phyloP scores from a whole-genome alignment of 53 echinoderm and acorn worm genomes.

The Apostichopus leukothele region DNA sequence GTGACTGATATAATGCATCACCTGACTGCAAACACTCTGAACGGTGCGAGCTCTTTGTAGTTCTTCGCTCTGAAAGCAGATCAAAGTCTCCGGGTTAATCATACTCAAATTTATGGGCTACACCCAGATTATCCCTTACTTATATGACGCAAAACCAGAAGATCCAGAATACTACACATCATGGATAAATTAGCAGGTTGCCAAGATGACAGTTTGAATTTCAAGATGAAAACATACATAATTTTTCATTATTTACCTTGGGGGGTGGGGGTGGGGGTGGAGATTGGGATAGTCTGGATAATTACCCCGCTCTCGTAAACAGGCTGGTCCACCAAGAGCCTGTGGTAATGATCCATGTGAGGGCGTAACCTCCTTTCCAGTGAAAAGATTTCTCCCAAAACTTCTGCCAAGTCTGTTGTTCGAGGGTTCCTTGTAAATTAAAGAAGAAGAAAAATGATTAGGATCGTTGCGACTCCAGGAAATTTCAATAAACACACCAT shows the following conservation, averaged over 20 bases:
- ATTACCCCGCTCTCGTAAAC: conserved; percentile 60
- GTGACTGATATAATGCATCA: conserved; percentile 85
- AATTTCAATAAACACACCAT: no score
- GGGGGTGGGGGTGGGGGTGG: no score
- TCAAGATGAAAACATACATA: no score
- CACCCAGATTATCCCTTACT: background rate
- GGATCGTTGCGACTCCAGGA: no score
- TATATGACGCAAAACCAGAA: background rate
- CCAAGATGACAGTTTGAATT: background rate
- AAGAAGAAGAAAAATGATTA: background rate
- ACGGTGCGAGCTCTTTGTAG: conserved; percentile 68
- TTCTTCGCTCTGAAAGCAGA: conserved; percentile 44
- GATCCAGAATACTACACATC: background rate
- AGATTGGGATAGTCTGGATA: background rate
- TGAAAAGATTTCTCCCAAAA: conserved; percentile 66
- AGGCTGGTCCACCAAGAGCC: conserved; percentile 59
- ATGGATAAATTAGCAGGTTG: background rate
- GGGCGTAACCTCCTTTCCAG: conserved; percentile 73
- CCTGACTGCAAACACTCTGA: conserved; percentile 69
- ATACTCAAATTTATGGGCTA: no score
- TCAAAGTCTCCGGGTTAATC: no score
- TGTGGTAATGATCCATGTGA: conserved; percentile 69
- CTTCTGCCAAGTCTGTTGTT: conserved; percentile 67
- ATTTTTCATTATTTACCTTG: no score
- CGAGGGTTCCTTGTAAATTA: conserved; percentile 66